These are phyloP conservation scores for Trinorchestia longiramus DNA, from an alignment of 1,140 invertebrate genomes.

Conservation along the genomic window DNA sequence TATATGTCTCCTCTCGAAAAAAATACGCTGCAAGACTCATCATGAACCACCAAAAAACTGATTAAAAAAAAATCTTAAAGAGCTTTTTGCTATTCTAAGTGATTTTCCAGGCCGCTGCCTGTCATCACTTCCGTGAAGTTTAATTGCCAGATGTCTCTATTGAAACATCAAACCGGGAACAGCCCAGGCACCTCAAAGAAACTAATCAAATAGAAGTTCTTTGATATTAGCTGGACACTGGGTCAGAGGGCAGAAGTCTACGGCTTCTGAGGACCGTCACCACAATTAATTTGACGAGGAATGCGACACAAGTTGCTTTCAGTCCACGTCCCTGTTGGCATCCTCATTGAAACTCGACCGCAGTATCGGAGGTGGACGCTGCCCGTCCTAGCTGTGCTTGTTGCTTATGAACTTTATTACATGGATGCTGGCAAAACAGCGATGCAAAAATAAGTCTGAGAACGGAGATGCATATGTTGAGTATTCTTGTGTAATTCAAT, in stretches of 20 bases:
- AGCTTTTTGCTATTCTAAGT: not conserved
- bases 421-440: not conserved
- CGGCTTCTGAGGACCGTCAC: constrained; percentile 34
- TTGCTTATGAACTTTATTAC: not conserved
- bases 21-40: not conserved
- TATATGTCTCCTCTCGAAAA: not conserved
- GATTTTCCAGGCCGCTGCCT: not conserved
- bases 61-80: not conserved
- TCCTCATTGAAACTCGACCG: not conserved
- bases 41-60: not conserved
- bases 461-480: not conserved
- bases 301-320: constrained; percentile 21
- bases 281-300: constrained; percentile 48
- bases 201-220: constrained; percentile 53
- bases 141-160: constrained; percentile 43
- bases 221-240: constrained; percentile 44
- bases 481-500: not conserved
- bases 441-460: not conserved
- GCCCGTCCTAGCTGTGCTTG: not conserved
- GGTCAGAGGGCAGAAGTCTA: constrained; percentile 3
- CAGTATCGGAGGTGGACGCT: not conserved
- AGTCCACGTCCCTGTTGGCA: not conserved
- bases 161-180: constrained; percentile 25
- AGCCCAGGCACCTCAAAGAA: constrained; percentile 15
- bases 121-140: constrained; percentile 2